Percentiles rank a stretch among this genome's conserved stretches.
These are phyloP conservation scores for Isotomurus palustris DNA, from an alignment of 2,888 invertebrate genomes.

Conservation along the genomic window DNA sequence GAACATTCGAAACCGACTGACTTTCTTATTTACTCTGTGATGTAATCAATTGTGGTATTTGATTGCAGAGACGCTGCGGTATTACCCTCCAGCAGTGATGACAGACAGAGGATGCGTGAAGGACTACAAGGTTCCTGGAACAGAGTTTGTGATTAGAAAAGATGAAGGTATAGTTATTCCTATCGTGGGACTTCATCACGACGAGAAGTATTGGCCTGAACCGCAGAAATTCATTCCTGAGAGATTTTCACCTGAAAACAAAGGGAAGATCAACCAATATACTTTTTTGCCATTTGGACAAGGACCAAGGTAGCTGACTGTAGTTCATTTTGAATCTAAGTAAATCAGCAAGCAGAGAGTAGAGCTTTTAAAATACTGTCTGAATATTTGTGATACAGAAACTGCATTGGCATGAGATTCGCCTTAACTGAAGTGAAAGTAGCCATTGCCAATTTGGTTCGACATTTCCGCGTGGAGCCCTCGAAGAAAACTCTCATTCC, in stretches of 20 bases:
- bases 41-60: no score
- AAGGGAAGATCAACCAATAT: slow-evolving; percentile 52
- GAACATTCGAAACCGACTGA: neutral
- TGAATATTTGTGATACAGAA: no score
- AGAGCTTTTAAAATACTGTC: no score
- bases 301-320: neutral
- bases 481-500: slow-evolving; percentile 53
- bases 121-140: slow-evolving; percentile 54
- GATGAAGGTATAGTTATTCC: slow-evolving; percentile 57
- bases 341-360: neutral
- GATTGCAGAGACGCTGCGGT: slow-evolving; percentile 53
- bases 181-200: slow-evolving; percentile 58
- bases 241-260: slow-evolving; percentile 58
- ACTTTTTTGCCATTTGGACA: slow-evolving; percentile 52
- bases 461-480: slow-evolving; percentile 52
- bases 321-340: no score
- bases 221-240: slow-evolving; percentile 60
- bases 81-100: slow-evolving; percentile 52
- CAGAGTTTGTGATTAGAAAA: slow-evolving; percentile 54
- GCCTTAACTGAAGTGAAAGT: slow-evolving; percentile 55
- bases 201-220: slow-evolving; percentile 57
- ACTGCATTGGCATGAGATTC: slow-evolving; percentile 52
- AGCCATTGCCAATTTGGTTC: slow-evolving; percentile 53
- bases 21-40: no score
- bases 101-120: slow-evolving; percentile 50